Base-by-base conservation (phyloP, 2,113 vertebrate species). In the Vicugna pacos region DNA sequence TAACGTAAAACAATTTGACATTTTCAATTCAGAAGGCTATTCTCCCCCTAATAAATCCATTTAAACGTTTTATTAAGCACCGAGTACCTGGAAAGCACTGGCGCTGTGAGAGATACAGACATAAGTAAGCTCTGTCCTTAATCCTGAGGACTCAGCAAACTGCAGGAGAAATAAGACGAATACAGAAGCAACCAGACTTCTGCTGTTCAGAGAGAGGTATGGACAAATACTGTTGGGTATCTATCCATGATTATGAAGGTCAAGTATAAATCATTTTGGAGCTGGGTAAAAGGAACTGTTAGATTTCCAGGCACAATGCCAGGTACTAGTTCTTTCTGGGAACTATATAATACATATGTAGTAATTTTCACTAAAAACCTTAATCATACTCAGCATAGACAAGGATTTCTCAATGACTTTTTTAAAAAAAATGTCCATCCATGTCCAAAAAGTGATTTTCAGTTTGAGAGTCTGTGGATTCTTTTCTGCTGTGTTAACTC, bases 81-180 rank as follows among this genome's bases (percentile, higher is more conserved):
- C 42, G 64, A 69, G 8, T 38, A 73, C 56, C 77, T 89, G 54
- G 38, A 93, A 94, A 65, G n/a, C 58, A 92, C 28, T 46, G 87
- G 87, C n/a, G 22, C 48, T 87, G 19, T 52, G 46, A 73, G 50
- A 91, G 35, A 96, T 35, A 70, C 28, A 84, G 90, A 84, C 91
- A 88, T 20, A 56, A 96, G 75, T 82, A 86, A 94, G 83, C 56
- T 38, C 75, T 79, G 7, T 48, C 8, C 89, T 76, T n/a, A 6
- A 91, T 97, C 92, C 65, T 93, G 77, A 95, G 19, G 89, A 91
- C 89, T 94, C 93, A 95, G 89, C 86, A 93, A 82, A 82, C 60
- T 42, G 54, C 20, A 77, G 86, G 46, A 46, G 7, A 96, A 9
- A 28, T 5, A 96, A 94, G 96, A 95, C 77, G 93, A 79, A 96